Evolutionary conservation across 2,113 vertebrate species (phyloP).

Genomic region (Brachyistius frenatus): DNA sequence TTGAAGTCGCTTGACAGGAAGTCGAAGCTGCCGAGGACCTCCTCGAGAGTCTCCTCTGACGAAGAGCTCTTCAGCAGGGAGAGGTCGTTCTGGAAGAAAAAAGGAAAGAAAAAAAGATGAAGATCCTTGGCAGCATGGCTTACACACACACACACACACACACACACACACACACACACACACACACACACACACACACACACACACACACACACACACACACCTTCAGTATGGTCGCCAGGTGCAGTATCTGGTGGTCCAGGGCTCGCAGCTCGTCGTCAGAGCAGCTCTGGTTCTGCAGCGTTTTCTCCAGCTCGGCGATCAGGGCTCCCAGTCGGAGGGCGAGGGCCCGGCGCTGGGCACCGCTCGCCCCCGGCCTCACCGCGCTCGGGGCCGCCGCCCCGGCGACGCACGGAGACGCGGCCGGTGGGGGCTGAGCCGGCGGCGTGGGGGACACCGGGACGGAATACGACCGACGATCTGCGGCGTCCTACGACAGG

Average conservation of each 20-base stretch:
- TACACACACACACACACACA: slow-evolving; percentile 68
- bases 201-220: neutral
- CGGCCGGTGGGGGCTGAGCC: neutral
- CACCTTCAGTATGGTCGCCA: slow-evolving; percentile 90
- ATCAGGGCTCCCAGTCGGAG: slow-evolving; percentile 75
- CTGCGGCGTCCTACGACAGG: slow-evolving; percentile 48
- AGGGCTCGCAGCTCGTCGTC: slow-evolving; percentile 81
- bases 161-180: slow-evolving; percentile 70
- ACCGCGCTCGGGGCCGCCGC: neutral
- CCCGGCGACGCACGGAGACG: neutral
- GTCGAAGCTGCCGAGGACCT: slow-evolving; percentile 93
- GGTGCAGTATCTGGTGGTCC: slow-evolving; percentile 83
- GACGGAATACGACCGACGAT: neutral
- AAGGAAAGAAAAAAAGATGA: neutral
- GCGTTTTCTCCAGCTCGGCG: slow-evolving; percentile 81
- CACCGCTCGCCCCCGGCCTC: neutral
- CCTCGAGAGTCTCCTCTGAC: slow-evolving; percentile 91
- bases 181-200: slow-evolving; percentile 70
- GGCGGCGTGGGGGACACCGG: neutral
- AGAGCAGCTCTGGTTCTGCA: slow-evolving; percentile 50
- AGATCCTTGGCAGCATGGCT: too few relatives aligned
- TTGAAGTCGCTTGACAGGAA: slow-evolving; percentile 90
- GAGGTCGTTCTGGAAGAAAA: slow-evolving; percentile 77
- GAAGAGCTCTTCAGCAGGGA: slow-evolving; percentile 72
- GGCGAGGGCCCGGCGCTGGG: slow-evolving; percentile 57